A percentile compares a stretch with the other conserved stretches of the same genome.
These are phyloP conservation scores for Drosophila baimaii DNA, from an alignment of 1,140 invertebrate species.

Conservation along the genomic window DNA sequence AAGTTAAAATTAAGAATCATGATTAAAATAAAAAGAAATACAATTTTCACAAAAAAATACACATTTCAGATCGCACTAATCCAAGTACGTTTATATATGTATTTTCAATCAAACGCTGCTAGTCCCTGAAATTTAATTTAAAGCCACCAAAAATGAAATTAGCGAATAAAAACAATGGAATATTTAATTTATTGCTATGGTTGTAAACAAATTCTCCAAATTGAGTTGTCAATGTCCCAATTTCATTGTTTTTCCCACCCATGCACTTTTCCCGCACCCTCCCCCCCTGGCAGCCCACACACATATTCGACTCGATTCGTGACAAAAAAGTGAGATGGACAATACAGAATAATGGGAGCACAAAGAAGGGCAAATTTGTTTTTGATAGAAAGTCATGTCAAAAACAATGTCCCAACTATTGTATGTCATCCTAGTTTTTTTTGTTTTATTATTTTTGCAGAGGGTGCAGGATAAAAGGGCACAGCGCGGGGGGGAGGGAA, in stretches of 20 bases:
- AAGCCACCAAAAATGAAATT: not conserved
- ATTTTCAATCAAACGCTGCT: not conserved
- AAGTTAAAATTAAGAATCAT: too few relatives aligned
- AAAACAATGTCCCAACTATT: constrained; percentile 80
- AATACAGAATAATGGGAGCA: constrained; percentile 63
- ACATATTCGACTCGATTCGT: constrained; percentile 55
- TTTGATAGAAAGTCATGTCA: constrained; percentile 83
- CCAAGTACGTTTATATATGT: not conserved
- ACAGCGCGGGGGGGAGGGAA: not conserved
- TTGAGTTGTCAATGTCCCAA: constrained; percentile 44
- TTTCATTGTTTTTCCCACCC: constrained; percentile 6
- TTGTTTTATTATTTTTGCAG: not conserved
- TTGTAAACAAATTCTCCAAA: constrained; percentile 44
- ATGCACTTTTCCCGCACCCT: not conserved
- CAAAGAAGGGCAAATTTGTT: constrained; percentile 80
- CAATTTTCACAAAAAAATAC: too few relatives aligned
- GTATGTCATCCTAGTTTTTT: constrained; percentile 67
- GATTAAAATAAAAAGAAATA: too few relatives aligned
- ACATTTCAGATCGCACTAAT: too few relatives aligned
- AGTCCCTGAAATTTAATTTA: not conserved
- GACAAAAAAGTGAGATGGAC: constrained; percentile 38
- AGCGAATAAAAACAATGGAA: not conserved
- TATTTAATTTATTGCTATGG: constrained; percentile 9
- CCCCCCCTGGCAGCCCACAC: constrained; percentile 28
- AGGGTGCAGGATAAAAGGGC: constrained; percentile 5